phyloP scores from a whole-genome alignment of 2,888 invertebrate genomes.

The Abrostola triplasia region DNA sequence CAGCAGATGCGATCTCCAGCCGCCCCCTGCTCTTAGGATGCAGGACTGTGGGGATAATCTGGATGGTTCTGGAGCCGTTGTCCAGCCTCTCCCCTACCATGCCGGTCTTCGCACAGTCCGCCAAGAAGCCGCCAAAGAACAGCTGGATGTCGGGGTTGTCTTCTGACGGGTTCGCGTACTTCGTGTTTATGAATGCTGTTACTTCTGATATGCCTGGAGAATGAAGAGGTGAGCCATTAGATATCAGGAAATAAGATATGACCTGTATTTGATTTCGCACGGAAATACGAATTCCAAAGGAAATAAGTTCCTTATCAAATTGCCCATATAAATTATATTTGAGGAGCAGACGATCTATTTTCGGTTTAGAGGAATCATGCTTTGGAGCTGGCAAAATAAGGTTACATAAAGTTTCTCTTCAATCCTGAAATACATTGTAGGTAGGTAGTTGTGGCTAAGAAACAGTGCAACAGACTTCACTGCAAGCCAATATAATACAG shows the following conservation, averaged over 20 bases:
- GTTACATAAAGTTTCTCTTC: too few relatives aligned
- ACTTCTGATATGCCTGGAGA: slow-evolving; percentile 93
- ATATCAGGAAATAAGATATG: neutral
- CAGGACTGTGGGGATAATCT: slow-evolving; percentile 93
- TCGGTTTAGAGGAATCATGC: too few relatives aligned
- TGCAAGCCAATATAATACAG: too few relatives aligned
- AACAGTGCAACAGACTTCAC: too few relatives aligned
- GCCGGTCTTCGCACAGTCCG: slow-evolving; percentile 95
- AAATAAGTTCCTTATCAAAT: too few relatives aligned
- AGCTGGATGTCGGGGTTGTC: slow-evolving; percentile 95
- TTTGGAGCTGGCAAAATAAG: too few relatives aligned
- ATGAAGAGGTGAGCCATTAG: neutral
- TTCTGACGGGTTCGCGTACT: slow-evolving; percentile 91
- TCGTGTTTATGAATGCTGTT: slow-evolving; percentile 94
- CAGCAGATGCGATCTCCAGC: slow-evolving; percentile 91
- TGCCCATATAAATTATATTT: too few relatives aligned
- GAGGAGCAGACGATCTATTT: too few relatives aligned
- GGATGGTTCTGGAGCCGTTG: slow-evolving; percentile 90
- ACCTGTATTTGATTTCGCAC: neutral
- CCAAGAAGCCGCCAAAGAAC: slow-evolving; percentile 95
- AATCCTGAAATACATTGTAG: too few relatives aligned
- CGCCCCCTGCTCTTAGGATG: slow-evolving; percentile 96
- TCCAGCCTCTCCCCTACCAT: slow-evolving; percentile 94
- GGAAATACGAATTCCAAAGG: too few relatives aligned
- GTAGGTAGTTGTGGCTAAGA: neutral